A percentile compares a stretch with the other conserved stretches of the same genome.
These are phyloP conservation scores for Lycaena phlaeas DNA, from an alignment of 2,888 invertebrate genomes.

Conservation along the genomic window DNA sequence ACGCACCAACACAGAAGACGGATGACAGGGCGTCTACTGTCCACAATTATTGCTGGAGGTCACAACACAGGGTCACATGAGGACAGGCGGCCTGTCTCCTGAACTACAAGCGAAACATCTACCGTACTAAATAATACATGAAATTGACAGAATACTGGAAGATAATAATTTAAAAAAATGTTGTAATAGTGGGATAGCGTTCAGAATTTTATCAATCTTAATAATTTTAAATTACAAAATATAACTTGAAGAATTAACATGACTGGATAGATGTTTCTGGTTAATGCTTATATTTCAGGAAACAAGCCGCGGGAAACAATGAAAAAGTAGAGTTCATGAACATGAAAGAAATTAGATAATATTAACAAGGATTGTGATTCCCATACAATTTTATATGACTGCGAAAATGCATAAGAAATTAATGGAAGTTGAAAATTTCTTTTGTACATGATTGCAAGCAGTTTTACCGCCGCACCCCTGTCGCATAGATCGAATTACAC, in stretches of 20 bases:
- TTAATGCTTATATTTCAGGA: not conserved
- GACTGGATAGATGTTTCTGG: too few relatives aligned
- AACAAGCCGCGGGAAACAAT: conserved; percentile 1
- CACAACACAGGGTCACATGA: conserved; percentile 39
- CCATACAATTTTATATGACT: conserved; percentile 2
- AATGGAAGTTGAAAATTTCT: conserved; percentile 16
- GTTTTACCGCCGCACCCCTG: conserved; percentile 30
- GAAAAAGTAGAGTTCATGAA: not conserved
- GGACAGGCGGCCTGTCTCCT: too few relatives aligned
- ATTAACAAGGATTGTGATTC: conserved; percentile 2
- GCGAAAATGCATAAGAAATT: conserved; percentile 1
- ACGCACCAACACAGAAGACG: conserved; percentile 37
- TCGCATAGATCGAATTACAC: conserved; percentile 24
- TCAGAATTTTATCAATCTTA: not conserved
- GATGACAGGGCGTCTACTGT: conserved; percentile 37
- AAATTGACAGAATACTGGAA: not conserved
- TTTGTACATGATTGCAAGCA: conserved; percentile 61
- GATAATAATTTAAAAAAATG: not conserved
- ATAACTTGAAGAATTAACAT: not conserved
- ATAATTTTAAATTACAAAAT: not conserved
- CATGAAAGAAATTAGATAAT: not conserved
- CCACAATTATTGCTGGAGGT: conserved; percentile 58
- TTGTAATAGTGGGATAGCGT: not conserved
- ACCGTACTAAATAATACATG: too few relatives aligned
- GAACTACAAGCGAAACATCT: too few relatives aligned